These are phyloP conservation scores for Actenoides hombroni DNA, from an alignment of 2,113 vertebrate species.

Conservation along the genomic window DNA sequence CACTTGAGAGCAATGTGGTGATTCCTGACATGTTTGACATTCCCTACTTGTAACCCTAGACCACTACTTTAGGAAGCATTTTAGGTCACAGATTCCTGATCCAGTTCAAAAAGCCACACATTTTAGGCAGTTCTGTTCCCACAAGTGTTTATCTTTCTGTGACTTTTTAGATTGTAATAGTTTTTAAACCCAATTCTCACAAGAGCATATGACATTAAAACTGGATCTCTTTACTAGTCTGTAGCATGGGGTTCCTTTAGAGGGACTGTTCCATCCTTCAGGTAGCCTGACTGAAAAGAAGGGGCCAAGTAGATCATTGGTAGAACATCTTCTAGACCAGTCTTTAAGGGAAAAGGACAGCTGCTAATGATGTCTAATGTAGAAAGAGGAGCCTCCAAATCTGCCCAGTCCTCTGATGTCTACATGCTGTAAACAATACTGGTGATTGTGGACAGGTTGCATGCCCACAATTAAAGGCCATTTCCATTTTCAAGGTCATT, in stretches of 20 bases:
- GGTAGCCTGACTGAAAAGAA: neutral
- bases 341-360: neutral
- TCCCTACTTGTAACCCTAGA: conserved; percentile 36
- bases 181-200: neutral
- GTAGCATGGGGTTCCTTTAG: neutral
- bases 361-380: neutral
- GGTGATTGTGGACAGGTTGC: neutral
- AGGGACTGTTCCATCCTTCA: neutral
- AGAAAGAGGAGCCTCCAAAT: neutral
- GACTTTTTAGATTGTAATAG: neutral
- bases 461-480: neutral
- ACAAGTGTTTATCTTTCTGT: neutral
- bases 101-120: neutral
- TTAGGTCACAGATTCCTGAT: conserved; percentile 12
- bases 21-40: conserved; percentile 38
- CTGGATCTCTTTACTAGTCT: neutral
- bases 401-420: neutral
- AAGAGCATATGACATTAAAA: neutral
- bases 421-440: neutral
- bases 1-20: neutral
- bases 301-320: neutral
- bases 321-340: neutral
- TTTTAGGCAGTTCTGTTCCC: neutral
- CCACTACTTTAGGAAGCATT: neutral
- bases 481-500: neutral